These are phyloP conservation scores for Diphyllodes magnificus DNA, from an alignment of 2,113 vertebrate species.

Conservation along the genomic window DNA sequence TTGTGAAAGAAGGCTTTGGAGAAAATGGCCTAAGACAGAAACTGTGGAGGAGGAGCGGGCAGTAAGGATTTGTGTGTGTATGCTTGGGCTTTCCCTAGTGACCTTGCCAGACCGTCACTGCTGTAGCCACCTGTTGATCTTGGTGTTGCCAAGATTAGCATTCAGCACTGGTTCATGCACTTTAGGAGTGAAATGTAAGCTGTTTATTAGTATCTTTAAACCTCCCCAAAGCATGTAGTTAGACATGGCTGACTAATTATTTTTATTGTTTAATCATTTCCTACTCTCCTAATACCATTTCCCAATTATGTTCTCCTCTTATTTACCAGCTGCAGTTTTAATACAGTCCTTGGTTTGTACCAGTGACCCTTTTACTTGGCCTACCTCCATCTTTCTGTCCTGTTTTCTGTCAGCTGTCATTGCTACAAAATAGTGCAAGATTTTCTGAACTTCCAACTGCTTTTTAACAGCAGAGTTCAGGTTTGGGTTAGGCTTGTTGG, in stretches of 20 bases:
- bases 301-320: not conserved
- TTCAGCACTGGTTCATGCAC: not conserved
- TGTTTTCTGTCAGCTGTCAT: conserved; percentile 39
- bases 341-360: not conserved
- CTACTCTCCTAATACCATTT: not conserved
- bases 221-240: not conserved
- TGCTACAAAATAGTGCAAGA: not conserved
- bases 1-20: not conserved
- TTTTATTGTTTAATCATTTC: conserved; percentile 25
- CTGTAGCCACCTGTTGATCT: not conserved
- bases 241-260: not conserved
- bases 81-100: not conserved
- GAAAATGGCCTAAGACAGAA: not conserved
- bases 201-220: not conserved
- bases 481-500: not conserved
- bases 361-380: conserved; percentile 15
- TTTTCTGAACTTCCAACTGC: not conserved
- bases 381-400: not conserved
- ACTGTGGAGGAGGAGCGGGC: rapidly evolving
- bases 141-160: not conserved
- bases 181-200: not conserved
- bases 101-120: not conserved
- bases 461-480: not conserved
- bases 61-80: not conserved
- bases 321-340: conserved; percentile 17